A percentile compares a stretch with the other conserved stretches of the same genome.
Conservation (phyloP, 35 echinoderm and acorn worm species). For the Holothuria glaberrima region DNA sequence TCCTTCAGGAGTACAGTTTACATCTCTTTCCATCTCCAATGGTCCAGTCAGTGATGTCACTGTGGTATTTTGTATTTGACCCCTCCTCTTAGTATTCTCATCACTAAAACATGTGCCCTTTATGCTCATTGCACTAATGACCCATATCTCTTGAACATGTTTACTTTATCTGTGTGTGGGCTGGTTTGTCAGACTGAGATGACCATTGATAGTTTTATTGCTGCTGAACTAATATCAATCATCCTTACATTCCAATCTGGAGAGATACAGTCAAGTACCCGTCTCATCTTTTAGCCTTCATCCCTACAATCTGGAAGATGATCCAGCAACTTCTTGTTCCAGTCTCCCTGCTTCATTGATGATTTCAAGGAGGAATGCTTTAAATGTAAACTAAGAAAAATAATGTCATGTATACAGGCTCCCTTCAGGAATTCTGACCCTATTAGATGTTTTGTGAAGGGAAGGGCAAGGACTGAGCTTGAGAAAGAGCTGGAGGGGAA, state of each 20-base stretch:
- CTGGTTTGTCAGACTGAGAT: neutral
- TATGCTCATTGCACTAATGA: conserved; percentile 24
- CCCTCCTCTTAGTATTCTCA: neutral
- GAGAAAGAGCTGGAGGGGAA: too few species aligned
- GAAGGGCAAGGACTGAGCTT: neutral
- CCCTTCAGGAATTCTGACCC: too few species aligned
- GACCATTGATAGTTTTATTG: conserved; percentile 1
- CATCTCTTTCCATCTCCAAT: too few species aligned
- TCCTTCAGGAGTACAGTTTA: too few species aligned
- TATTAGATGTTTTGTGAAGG: neutral
- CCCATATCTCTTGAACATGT: conserved; percentile 3
- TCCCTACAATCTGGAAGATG: too few species aligned
- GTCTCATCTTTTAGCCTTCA: too few species aligned
- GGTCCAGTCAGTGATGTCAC: neutral
- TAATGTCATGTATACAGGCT: too few species aligned
- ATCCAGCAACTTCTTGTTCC: neutral
- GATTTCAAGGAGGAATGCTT: neutral
- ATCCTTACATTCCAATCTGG: neutral
- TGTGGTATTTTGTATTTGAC: conserved; percentile 18
- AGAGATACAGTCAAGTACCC: neutral
- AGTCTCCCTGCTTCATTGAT: neutral
- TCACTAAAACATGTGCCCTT: conserved; percentile 11
- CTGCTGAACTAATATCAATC: conserved; percentile 22
- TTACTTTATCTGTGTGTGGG: conserved; percentile 41
- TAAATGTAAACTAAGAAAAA: neutral